Evolutionary conservation across 2,888 invertebrate species (phyloP), one percentile per base, ranked within the genome.

Genomic region (Drosophila rubida): DNA sequence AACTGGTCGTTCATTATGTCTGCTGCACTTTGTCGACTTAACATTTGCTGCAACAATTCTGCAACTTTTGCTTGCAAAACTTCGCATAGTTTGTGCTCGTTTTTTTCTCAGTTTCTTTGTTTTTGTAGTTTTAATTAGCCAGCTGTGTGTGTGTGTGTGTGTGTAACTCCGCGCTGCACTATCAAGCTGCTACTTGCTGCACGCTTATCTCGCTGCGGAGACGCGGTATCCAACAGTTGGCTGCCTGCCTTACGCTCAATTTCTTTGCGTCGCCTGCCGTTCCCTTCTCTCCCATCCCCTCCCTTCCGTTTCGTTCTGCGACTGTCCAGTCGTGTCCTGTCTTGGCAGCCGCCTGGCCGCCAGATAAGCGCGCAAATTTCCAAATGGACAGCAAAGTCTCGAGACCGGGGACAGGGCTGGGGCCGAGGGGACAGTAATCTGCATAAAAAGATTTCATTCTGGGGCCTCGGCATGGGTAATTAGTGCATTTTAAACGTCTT

Each of bases 241-340:
- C 84, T 87, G 88, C 88, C 87, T 80, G 88, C 84, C 87, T 86
- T 85, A 85, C 88, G 87, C 82, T 85, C 86, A 88, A 83, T 87
- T 87, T 83, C 86, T 75, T 74, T 69, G 53, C 61, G 54, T 55
- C 51, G 25, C 25, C 6, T 0, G 4, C 0, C 35, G 55, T 19
- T 19, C n/a, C n/a, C n/a, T n/a, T n/a, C n/a, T n/a, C n/a, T n/a
- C 46, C 49, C 39, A 39, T 45, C 42, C 32, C 60, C 50, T 32
- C 49, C 42, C 23, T n/a, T n/a, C 45, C 39, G 39, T 23, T 23
- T 19, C 27, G 22, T 46, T n/a, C 22, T 44, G 22, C 5, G 22
- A 11, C 22, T 61, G 46, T 45, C 70, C 58, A 23, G 49, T 61
- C 60, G 63, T 63, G 61, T 75, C 78, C 59, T 39, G 54, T 68